Percentiles rank a stretch among this genome's conserved stretches.
phyloP scores from a whole-genome alignment of 1,140 invertebrate genomes.

The Gonioctena quinquepunctata region DNA sequence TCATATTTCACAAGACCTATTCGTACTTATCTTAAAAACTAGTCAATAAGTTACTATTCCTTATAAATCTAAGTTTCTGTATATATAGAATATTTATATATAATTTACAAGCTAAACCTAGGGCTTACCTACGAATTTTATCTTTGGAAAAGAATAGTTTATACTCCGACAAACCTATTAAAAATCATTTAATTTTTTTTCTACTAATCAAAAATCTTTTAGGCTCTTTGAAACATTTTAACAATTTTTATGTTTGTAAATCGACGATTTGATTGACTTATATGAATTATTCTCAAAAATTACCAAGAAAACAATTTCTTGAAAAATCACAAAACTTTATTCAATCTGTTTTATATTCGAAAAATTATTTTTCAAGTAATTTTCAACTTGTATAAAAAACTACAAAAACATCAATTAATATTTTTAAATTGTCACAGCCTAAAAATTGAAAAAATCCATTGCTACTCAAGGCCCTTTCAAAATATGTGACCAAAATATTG shows the following conservation, averaged over 20 bases:
- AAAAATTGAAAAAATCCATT: slow-evolving; percentile 22
- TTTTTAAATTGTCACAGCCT: slow-evolving; percentile 22
- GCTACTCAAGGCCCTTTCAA: not conserved
- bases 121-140: not conserved
- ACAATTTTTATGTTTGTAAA: slow-evolving; percentile 15
- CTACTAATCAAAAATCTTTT: not conserved
- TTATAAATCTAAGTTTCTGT: slow-evolving; percentile 7
- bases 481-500: not conserved
- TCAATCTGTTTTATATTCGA: not conserved
- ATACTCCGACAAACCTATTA: not conserved
- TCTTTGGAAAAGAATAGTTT: slow-evolving; percentile 3
- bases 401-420: slow-evolving; percentile 21
- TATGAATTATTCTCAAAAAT: slow-evolving; percentile 1
- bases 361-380: slow-evolving; percentile 1
- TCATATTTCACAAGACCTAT: no score
- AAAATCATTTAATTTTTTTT: slow-evolving; percentile 10
- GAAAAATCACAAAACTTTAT: not conserved
- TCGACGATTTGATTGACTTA: slow-evolving; percentile 20
- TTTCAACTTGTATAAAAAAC: slow-evolving; percentile 13
- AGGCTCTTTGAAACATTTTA: slow-evolving; percentile 20
- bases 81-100: slow-evolving; percentile 21
- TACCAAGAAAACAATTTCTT: not conserved
- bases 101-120: slow-evolving; percentile 2
- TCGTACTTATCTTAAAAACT: slow-evolving; percentile 10
- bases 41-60: slow-evolving; percentile 15